Evolutionary conservation across 1,140 invertebrate species (phyloP).

Genomic region (Tribolium madens): DNA sequence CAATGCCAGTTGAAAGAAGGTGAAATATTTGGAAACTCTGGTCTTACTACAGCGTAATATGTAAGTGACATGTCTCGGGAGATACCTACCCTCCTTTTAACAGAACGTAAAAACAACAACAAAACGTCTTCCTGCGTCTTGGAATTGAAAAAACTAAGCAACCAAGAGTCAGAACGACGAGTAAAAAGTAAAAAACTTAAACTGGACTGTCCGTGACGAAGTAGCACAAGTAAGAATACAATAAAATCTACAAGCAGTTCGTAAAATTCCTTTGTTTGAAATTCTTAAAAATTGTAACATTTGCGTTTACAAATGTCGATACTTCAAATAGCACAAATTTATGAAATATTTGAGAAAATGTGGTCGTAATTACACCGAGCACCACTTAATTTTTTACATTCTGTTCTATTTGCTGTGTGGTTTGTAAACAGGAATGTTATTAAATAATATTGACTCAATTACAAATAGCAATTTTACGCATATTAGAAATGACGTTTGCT

Average conservation of each 20-base stretch:
- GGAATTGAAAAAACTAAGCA: not conserved
- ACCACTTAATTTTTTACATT: too few species aligned
- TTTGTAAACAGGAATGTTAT: not conserved
- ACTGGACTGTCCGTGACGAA: not conserved
- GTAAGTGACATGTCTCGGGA: not conserved
- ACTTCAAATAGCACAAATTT: too few species aligned
- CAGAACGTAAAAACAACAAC: not conserved
- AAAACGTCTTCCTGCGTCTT: not conserved
- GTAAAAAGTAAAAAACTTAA: not conserved
- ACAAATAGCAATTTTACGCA: not conserved
- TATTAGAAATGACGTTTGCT: not conserved
- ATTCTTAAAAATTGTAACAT: not conserved
- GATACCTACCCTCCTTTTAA: not conserved
- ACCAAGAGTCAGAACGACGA: not conserved
- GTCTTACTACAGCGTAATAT: not conserved
- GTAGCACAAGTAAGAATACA: not conserved
- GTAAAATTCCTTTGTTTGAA: not conserved
- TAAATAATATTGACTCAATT: not conserved
- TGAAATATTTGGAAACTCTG: not conserved
- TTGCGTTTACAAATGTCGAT: too few species aligned
- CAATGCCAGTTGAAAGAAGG: not conserved
- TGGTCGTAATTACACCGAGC: not conserved
- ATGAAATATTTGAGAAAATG: too few species aligned
- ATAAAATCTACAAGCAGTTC: not conserved
- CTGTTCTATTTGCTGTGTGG: too few species aligned